A percentile compares a stretch with the other conserved stretches of the same genome.
Evolutionary conservation across 1,140 invertebrate species (phyloP).

Genomic region (Triops longicaudatus): DNA sequence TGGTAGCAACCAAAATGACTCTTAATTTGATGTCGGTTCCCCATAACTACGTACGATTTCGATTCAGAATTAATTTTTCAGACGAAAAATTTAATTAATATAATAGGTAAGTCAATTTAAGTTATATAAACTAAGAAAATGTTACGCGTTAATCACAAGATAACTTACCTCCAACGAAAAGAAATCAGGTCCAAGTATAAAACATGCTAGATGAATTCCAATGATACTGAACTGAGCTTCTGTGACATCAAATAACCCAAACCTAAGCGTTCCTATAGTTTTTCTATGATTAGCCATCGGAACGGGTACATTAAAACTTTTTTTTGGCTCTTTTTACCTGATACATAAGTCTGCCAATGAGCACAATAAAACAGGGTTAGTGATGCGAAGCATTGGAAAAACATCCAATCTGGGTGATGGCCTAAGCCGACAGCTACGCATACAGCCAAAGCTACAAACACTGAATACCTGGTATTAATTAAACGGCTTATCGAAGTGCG

Average conservation of each 20-base stretch:
- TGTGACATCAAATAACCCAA: slow-evolving; percentile 94
- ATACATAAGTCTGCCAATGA: slow-evolving; percentile 99
- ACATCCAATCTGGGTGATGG: slow-evolving; percentile 82
- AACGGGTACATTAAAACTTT: not conserved
- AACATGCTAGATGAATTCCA: slow-evolving; percentile 73
- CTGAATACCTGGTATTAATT: slow-evolving; percentile 44
- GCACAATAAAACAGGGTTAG: slow-evolving; percentile 95
- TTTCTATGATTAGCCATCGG: slow-evolving; percentile 1
- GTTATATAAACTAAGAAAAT: no score
- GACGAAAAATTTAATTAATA: no score
- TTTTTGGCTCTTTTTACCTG: slow-evolving; percentile 47
- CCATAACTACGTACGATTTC: not conserved
- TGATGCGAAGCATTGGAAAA: slow-evolving; percentile 88
- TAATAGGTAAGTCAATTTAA: no score
- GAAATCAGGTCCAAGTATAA: slow-evolving; percentile 71
- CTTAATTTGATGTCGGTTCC: slow-evolving; percentile 15
- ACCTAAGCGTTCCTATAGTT: slow-evolving; percentile 65
- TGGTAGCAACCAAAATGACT: not conserved
- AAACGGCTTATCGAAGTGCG: not conserved
- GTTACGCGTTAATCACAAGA: not conserved
- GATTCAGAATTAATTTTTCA: not conserved
- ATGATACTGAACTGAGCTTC: slow-evolving; percentile 96
- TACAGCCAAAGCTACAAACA: slow-evolving; percentile 90
- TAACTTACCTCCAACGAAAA: slow-evolving; percentile 71
- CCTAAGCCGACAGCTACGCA: slow-evolving; percentile 87